A percentile compares a stretch with the other conserved stretches of the same genome.
Evolutionary conservation across 2,888 invertebrate genomes (phyloP).

Genomic region (Boloria selene): DNA sequence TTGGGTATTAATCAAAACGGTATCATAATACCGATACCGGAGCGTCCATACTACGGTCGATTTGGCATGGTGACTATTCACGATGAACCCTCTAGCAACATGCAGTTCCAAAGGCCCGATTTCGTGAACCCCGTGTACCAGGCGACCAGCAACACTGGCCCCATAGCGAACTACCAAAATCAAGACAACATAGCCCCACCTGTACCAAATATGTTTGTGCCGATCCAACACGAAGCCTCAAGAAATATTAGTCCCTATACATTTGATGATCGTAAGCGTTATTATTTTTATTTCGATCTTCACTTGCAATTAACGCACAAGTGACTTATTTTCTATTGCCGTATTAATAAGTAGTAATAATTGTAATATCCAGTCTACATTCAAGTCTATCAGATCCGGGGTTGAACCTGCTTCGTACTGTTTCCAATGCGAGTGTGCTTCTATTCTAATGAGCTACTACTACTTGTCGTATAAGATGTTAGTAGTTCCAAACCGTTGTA

Average conservation of each 20-base stretch:
- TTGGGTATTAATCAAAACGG: conserved; percentile 48
- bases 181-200: conserved; percentile 39
- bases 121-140: conserved; percentile 43
- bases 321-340: too few species aligned
- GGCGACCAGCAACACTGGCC: conserved; percentile 31
- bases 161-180: conserved; percentile 35
- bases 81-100: conserved; percentile 44
- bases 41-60: conserved; percentile 48
- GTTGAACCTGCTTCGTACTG: background rate
- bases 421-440: too few species aligned
- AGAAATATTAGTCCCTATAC: conserved; percentile 48
- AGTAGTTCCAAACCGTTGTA: background rate
- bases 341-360: too few species aligned
- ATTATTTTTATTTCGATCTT: background rate
- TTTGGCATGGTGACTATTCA: conserved; percentile 43
- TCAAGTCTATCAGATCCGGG: too few species aligned
- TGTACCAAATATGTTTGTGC: conserved; percentile 47
- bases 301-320: too few species aligned
- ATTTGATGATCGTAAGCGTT: conserved; percentile 52
- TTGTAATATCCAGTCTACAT: too few species aligned
- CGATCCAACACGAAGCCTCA: conserved; percentile 45
- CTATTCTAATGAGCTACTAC: too few species aligned
- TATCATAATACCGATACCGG: conserved; percentile 47
- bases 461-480: too few species aligned
- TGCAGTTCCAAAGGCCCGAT: conserved; percentile 44